These are phyloP conservation scores for Anthopleura sola DNA, from an alignment of 64 coral and sea anemone species.

Conservation along the genomic window DNA sequence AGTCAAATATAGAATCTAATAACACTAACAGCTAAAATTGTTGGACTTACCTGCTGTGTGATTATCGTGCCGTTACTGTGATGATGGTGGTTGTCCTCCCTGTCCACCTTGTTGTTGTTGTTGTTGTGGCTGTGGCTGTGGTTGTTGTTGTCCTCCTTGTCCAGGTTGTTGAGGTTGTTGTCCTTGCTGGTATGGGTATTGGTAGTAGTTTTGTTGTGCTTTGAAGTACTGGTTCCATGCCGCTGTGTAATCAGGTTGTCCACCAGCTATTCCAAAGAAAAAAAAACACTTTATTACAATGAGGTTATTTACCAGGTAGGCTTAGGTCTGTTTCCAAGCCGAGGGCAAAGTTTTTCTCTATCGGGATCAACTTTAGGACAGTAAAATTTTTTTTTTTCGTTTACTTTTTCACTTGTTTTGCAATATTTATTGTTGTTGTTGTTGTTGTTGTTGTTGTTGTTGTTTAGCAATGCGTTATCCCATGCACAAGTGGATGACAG, in stretches of 20 bases:
- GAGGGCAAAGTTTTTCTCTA: no score
- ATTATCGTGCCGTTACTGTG: slow-evolving; percentile 15
- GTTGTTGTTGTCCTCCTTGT: slow-evolving; percentile 60
- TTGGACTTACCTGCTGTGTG: neutral
- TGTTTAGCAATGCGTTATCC: no score
- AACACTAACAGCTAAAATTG: neutral
- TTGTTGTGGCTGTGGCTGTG: slow-evolving; percentile 52
- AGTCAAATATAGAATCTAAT: no score
- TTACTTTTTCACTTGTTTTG: no score
- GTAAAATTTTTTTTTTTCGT: no score
- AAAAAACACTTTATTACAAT: neutral
- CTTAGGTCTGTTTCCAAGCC: no score
- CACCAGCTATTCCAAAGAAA: slow-evolving; percentile 9
- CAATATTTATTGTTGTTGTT: no score
- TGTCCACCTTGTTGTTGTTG: slow-evolving; percentile 35
- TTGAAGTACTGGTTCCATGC: slow-evolving; percentile 92
- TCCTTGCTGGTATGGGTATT: slow-evolving; percentile 61
- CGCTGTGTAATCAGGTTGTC: slow-evolving; percentile 89
- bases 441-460: no score
- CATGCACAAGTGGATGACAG: no score
- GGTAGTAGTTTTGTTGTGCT: slow-evolving; percentile 84
- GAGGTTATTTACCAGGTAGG: neutral
- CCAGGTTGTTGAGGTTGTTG: slow-evolving; percentile 56
- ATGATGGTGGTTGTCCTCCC: slow-evolving; percentile 12
- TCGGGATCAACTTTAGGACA: no score